These are phyloP conservation scores for Pocillopora meandrina DNA, from an alignment of 92 coral and sea anemone genomes.

Conservation along the genomic window DNA sequence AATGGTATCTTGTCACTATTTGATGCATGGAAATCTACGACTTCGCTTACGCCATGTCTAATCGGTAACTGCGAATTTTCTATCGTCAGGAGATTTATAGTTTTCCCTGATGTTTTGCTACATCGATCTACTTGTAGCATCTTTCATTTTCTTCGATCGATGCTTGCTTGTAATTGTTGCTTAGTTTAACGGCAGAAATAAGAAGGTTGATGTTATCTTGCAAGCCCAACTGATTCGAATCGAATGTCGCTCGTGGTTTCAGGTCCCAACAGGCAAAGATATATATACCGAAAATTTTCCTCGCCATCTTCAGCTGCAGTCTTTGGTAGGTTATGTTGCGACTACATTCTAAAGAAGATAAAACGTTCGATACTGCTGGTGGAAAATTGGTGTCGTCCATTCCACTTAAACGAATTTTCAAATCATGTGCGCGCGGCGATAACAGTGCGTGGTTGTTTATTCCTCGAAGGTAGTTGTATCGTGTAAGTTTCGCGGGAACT, in stretches of 20 bases:
- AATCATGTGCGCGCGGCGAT: too few relatives aligned
- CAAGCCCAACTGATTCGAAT: slow-evolving; percentile 7
- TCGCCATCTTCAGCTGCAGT: not conserved
- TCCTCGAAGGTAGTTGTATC: not conserved
- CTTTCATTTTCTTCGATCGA: not conserved
- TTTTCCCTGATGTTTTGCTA: not conserved
- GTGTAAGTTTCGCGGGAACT: not conserved
- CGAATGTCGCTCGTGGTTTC: not conserved
- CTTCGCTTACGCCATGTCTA: slow-evolving; percentile 6
- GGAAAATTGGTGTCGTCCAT: too few relatives aligned
- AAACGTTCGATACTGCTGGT: not conserved
- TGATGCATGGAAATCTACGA: not conserved
- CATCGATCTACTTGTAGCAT: slow-evolving; percentile 6
- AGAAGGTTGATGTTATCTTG: slow-evolving; percentile 12
- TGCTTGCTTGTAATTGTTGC: not conserved
- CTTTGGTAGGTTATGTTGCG: not conserved
- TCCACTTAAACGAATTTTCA: too few relatives aligned
- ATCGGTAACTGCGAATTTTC: not conserved
- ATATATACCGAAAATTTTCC: not conserved
- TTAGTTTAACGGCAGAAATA: slow-evolving; percentile 2
- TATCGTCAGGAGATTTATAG: not conserved
- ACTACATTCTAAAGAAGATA: not conserved
- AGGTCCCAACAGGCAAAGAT: slow-evolving; percentile 3
- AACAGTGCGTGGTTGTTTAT: not conserved
- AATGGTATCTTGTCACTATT: slow-evolving; percentile 1